Percentiles rank a stretch among this genome's conserved stretches.
These are phyloP conservation scores for Molothrus ater DNA, from an alignment of 2,797 vertebrate species.

Conservation along the genomic window DNA sequence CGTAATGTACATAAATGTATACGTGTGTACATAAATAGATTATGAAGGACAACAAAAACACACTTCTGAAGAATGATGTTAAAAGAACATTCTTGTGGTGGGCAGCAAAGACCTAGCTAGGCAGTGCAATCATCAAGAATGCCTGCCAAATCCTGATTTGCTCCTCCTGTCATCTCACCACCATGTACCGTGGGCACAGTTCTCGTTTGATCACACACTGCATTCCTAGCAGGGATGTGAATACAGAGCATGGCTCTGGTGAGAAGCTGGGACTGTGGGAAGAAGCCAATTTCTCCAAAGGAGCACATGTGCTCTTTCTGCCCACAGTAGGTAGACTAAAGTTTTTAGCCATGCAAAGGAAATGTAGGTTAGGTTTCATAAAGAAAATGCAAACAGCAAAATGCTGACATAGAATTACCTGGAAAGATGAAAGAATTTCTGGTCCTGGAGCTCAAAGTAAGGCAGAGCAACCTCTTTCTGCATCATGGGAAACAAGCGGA, in stretches of 20 bases:
- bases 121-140: neutral
- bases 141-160: neutral
- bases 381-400: neutral
- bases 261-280: neutral
- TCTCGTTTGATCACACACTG: fast-evolving
- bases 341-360: neutral
- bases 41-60: fast-evolving
- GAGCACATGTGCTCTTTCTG: neutral
- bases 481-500: fast-evolving
- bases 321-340: neutral
- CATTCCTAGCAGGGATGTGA: fast-evolving
- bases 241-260: neutral
- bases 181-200: fast-evolving
- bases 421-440: neutral
- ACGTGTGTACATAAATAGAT: too few species aligned
- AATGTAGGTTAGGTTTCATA: neutral
- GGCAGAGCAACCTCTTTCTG: neutral
- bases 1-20: too few species aligned
- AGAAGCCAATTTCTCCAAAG: neutral
- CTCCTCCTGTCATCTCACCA: neutral
- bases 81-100: neutral
- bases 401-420: neutral
- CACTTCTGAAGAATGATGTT: neutral
- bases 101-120: neutral
- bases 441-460: neutral